Evolutionary conservation across 92 coral and sea anemone species (phyloP).

Genomic region (Porites lobata): DNA sequence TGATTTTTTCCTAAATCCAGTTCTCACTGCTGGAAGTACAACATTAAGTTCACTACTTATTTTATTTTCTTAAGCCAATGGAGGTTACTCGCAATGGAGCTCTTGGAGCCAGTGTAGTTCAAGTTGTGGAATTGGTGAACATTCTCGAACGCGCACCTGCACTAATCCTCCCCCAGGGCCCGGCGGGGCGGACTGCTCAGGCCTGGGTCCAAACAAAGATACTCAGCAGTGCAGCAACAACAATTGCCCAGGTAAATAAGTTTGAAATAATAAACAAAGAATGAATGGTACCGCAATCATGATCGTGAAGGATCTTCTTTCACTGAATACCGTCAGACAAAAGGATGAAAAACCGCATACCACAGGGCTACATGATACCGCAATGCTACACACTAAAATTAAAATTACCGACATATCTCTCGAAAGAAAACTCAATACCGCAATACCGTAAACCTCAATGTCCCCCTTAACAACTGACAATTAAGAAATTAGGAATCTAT

Average conservation of each 20-base stretch:
- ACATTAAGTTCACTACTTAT: background rate
- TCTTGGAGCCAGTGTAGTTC: background rate
- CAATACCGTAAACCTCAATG: no score
- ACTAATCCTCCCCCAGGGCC: constrained; percentile 21
- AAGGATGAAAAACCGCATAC: no score
- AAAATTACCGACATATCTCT: no score
- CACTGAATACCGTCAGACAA: no score
- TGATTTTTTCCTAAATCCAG: background rate
- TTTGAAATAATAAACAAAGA: no score
- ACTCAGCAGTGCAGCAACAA: background rate
- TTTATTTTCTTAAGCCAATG: background rate
- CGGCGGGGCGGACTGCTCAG: constrained; percentile 23
- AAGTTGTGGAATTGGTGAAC: constrained; percentile 14
- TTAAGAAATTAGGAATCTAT: no score
- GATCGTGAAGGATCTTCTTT: background rate
- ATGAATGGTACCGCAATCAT: no score
- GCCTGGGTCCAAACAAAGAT: constrained; percentile 2
- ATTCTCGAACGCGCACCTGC: constrained; percentile 9
- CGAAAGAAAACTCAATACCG: no score
- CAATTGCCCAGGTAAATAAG: constrained; percentile 19
- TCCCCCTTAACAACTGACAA: no score
- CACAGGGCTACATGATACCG: no score
- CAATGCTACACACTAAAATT: no score
- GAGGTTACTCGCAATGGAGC: constrained; percentile 15
- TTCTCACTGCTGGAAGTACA: background rate